Evolutionary conservation across 2,888 invertebrate genomes (phyloP).

Genomic region (Drosophila longiperda): DNA sequence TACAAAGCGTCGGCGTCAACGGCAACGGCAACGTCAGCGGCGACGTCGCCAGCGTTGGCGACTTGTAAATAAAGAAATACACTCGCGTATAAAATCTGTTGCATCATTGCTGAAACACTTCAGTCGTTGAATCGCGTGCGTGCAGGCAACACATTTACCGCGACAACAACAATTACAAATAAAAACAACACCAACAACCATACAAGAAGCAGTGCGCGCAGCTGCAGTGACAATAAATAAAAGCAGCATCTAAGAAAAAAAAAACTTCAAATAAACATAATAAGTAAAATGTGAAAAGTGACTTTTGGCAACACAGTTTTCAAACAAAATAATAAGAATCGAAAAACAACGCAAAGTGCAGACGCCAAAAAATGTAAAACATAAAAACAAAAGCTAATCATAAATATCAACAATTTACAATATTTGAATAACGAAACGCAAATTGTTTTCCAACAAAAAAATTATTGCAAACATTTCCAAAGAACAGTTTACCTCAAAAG

Average conservation of each 20-base stretch:
- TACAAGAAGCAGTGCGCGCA: conserved; percentile 53
- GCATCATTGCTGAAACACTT: conserved; percentile 85
- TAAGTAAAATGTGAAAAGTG: conserved; percentile 31
- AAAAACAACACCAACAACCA: conserved; percentile 39
- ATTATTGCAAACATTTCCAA: conserved; percentile 55
- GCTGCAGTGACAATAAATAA: conserved; percentile 37
- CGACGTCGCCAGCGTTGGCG: conserved; percentile 60
- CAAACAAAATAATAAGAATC: background rate
- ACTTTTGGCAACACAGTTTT: conserved; percentile 7
- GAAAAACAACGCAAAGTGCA: conserved; percentile 19
- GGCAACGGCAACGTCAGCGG: conserved; percentile 37
- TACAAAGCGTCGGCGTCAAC: conserved; percentile 47
- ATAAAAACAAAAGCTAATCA: conserved; percentile 7
- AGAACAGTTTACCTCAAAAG: conserved; percentile 63
- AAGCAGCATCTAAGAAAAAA: conserved; percentile 25
- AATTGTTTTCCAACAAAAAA: conserved; percentile 8
- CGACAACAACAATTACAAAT: conserved; percentile 45
- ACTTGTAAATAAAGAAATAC: conserved; percentile 79
- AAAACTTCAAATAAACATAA: conserved; percentile 14
- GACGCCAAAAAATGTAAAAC: conserved; percentile 15
- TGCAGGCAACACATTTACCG: conserved; percentile 75
- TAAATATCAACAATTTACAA: background rate
- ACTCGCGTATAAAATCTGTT: conserved; percentile 85
- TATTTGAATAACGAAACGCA: background rate
- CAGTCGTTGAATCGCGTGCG: conserved; percentile 84